phyloP scores from a whole-genome alignment of 2,113 vertebrate species.

The Apeltes quadracus region DNA sequence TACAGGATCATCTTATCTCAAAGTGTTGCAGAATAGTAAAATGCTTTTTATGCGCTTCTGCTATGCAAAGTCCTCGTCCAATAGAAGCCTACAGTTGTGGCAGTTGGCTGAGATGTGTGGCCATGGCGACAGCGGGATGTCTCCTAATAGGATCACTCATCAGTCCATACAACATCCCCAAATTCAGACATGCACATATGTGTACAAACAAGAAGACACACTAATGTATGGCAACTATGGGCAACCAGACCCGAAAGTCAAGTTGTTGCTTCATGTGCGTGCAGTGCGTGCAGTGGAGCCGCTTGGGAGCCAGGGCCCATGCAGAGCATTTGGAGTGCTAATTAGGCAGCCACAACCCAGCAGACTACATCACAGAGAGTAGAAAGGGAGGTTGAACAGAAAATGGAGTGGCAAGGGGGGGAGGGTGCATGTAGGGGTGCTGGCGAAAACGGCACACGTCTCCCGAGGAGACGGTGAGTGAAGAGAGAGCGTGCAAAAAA shows the following conservation, averaged over 20 bases:
- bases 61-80: not conserved
- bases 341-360: constrained; percentile 72
- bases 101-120: constrained; percentile 12
- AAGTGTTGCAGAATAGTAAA: not conserved
- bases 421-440: constrained; percentile 37
- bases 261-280: constrained; percentile 33
- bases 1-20: not conserved
- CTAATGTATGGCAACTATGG: constrained; percentile 60
- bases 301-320: constrained; percentile 59
- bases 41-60: not conserved
- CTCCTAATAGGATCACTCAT: constrained; percentile 41
- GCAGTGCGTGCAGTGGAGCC: constrained; percentile 22
- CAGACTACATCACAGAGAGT: constrained; percentile 65
- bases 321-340: constrained; percentile 72
- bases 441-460: constrained; percentile 28
- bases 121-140: constrained; percentile 26
- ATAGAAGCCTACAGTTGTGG: constrained; percentile 9
- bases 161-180: constrained; percentile 30
- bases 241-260: constrained; percentile 66
- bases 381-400: constrained; percentile 32
- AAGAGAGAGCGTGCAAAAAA: constrained; percentile 24
- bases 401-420: constrained; percentile 26
- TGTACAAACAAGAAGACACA: constrained; percentile 39
- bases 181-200: constrained; percentile 34
- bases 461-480: constrained; percentile 37